Conservation (phyloP, 2,797 vertebrate genomes). For the Ptychobarbus kaznakovi region DNA sequence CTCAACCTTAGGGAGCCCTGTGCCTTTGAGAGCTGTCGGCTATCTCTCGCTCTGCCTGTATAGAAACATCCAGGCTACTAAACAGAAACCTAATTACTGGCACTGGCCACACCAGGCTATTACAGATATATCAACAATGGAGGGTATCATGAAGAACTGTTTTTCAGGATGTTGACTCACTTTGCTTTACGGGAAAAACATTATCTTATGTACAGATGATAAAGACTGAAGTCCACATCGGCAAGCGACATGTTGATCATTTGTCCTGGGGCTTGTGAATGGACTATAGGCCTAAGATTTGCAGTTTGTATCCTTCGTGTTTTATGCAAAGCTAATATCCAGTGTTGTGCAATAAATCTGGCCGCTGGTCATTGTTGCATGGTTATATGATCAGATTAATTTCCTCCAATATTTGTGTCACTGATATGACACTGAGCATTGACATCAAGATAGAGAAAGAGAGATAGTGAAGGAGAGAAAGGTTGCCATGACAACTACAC, state of each 20-base stretch:
- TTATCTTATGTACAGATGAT: not conserved
- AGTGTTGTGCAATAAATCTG: not conserved
- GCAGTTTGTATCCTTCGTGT: not conserved
- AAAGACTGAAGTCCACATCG: not conserved
- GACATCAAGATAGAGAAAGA: slow-evolving; percentile 41
- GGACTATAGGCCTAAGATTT: not conserved
- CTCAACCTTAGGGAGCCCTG: slow-evolving; percentile 18
- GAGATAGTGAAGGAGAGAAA: slow-evolving; percentile 16
- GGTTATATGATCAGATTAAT: slow-evolving; percentile 9
- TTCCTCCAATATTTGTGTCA: slow-evolving; percentile 16
- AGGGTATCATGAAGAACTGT: not conserved
- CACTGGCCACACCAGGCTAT: not conserved
- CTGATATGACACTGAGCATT: slow-evolving; percentile 32
- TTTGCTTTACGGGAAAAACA: not conserved
- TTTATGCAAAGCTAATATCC: not conserved
- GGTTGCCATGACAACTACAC: slow-evolving; percentile 68
- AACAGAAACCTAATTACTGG: slow-evolving; percentile 44
- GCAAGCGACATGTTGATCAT: not conserved
- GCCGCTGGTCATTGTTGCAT: not conserved
- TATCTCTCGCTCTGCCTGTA: slow-evolving; percentile 20
- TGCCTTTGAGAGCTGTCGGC: slow-evolving; percentile 24
- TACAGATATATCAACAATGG: slow-evolving; percentile 13
- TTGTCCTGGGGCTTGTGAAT: not conserved
- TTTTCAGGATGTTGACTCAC: slow-evolving; percentile 11
- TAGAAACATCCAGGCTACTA: slow-evolving; percentile 20